Conservation (phyloP, 2,888 invertebrate species). For the Leucozona laternaria region DNA sequence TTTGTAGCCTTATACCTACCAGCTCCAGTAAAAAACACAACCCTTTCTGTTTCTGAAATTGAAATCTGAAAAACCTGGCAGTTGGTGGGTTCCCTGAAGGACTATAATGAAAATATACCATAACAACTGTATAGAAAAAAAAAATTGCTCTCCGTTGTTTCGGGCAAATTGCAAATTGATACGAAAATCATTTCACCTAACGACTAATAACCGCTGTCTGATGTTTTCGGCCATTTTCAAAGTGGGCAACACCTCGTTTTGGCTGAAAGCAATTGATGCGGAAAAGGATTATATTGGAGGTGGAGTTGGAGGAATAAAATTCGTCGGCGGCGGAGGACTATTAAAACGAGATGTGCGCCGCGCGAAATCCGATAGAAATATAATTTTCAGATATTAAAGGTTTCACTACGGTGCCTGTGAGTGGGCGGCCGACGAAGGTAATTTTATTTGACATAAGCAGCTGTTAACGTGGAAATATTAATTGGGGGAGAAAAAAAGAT, state of each 20-base stretch:
- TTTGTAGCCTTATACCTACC: background rate
- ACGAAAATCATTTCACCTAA: slow-evolving; percentile 75
- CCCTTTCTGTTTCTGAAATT: slow-evolving; percentile 52
- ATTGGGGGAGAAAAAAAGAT: slow-evolving; percentile 3
- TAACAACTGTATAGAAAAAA: background rate
- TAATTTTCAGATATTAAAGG: slow-evolving; percentile 57
- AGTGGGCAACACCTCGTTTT: slow-evolving; percentile 75
- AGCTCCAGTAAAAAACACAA: background rate
- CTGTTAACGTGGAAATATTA: slow-evolving; percentile 59
- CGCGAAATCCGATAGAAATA: slow-evolving; percentile 25
- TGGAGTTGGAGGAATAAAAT: background rate
- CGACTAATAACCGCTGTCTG: slow-evolving; percentile 76
- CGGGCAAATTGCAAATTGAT: slow-evolving; percentile 73
- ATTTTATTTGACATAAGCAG: slow-evolving; percentile 60
- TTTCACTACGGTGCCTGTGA: background rate
- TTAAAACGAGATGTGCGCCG: slow-evolving; percentile 62
- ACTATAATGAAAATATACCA: slow-evolving; percentile 16
- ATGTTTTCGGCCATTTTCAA: slow-evolving; percentile 61
- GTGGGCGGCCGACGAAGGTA: slow-evolving; percentile 43
- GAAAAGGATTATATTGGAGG: slow-evolving; percentile 62
- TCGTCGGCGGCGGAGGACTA: slow-evolving; percentile 31
- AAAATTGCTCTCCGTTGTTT: slow-evolving; percentile 24
- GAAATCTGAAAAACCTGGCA: slow-evolving; percentile 63
- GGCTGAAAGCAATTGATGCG: slow-evolving; percentile 56
- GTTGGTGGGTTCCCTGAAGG: slow-evolving; percentile 43